phyloP scores from a whole-genome alignment of 1,140 invertebrate genomes.

The Bombus superbus region DNA sequence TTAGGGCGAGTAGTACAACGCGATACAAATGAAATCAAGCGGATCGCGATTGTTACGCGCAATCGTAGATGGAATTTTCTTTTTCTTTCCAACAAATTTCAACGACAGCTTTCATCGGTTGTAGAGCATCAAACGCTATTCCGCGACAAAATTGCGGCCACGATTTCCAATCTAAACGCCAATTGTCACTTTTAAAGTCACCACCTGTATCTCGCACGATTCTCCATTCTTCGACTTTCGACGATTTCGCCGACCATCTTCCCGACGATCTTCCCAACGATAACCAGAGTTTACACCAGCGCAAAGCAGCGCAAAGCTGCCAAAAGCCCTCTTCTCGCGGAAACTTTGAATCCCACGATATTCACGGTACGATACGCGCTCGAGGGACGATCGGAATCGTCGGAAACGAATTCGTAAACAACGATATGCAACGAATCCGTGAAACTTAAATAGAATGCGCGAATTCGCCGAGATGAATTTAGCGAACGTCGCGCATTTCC shows the following conservation, averaged over 20 bases:
- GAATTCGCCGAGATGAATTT: background rate
- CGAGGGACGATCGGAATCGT: background rate
- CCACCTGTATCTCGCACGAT: too few species aligned
- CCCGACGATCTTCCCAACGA: background rate
- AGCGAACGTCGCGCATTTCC: background rate
- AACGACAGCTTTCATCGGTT: too few species aligned
- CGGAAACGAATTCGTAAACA: background rate
- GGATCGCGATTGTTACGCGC: too few species aligned
- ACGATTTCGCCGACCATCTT: background rate
- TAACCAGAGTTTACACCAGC: background rate
- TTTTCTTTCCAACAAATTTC: too few species aligned
- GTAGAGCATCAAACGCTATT: too few species aligned
- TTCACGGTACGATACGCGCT: background rate
- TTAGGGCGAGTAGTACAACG: too few species aligned
- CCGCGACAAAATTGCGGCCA: too few species aligned
- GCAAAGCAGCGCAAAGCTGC: background rate
- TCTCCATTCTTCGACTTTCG: background rate
- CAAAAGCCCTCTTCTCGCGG: background rate
- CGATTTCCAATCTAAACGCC: background rate
- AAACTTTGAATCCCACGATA: constrained; percentile 39
- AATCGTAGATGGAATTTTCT: too few species aligned
- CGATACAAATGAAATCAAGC: too few species aligned
- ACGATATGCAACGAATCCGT: background rate
- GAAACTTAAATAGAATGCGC: constrained; percentile 30
- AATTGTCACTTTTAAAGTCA: background rate